These are phyloP conservation scores for Neoarius graeffei DNA, from an alignment of 2,113 vertebrate genomes.

Conservation along the genomic window DNA sequence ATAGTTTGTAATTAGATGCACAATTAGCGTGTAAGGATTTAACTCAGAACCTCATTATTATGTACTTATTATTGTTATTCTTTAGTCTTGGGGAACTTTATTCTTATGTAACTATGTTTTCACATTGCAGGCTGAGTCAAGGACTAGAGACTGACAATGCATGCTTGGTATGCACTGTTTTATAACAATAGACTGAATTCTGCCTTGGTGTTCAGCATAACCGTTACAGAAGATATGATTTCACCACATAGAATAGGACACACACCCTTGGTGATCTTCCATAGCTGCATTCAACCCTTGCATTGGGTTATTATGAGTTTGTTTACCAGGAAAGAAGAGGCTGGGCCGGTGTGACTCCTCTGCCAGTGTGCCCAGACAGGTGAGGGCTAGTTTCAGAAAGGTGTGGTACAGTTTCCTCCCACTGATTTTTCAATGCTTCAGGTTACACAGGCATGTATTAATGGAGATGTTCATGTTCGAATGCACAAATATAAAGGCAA, in stretches of 20 bases:
- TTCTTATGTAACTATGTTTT: constrained; percentile 19
- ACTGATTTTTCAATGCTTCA: neutral
- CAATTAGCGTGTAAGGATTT: constrained; percentile 13
- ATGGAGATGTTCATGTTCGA: neutral
- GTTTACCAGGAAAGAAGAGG: neutral
- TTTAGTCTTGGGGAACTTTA: constrained; percentile 4
- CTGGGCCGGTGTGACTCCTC: neutral
- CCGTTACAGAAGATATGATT: neutral
- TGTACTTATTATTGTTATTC: constrained; percentile 21
- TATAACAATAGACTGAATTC: constrained; percentile 9
- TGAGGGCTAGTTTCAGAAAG: constrained; percentile 21
- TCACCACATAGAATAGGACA: neutral
- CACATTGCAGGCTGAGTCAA: neutral
- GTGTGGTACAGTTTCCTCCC: neutral
- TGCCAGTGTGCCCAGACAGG: neutral
- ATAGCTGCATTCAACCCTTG: neutral
- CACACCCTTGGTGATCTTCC: constrained; percentile 4
- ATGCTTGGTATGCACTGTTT: neutral
- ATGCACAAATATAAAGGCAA: constrained; percentile 8
- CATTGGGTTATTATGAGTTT: constrained; percentile 6
- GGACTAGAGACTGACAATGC: neutral
- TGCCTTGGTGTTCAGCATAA: neutral
- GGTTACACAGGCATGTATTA: constrained; percentile 6
- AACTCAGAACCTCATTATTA: constrained; percentile 1
- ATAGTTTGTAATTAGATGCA: neutral